Conservation (phyloP, 2,888 invertebrate species). For the Alviniconcha strummeri region DNA sequence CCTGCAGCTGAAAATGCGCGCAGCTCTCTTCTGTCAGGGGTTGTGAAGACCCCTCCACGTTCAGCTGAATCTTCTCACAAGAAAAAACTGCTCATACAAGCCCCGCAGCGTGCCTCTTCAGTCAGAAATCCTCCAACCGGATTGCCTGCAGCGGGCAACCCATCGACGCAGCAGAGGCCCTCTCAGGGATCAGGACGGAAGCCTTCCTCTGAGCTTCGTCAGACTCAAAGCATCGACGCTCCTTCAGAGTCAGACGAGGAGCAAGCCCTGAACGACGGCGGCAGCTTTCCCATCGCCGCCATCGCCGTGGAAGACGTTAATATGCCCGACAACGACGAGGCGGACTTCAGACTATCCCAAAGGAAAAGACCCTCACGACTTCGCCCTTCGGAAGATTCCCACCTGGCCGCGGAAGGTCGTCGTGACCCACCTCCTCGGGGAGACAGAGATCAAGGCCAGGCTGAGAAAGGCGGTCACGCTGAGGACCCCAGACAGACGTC, state of each 20-base stretch:
- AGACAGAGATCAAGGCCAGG: not conserved
- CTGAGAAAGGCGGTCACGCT: too few species aligned
- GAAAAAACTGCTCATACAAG: too few species aligned
- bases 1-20: too few species aligned
- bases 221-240: not conserved
- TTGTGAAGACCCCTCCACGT: too few species aligned
- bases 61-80: too few species aligned
- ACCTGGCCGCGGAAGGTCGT: not conserved
- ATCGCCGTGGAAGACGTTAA: not conserved
- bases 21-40: too few species aligned
- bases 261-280: not conserved
- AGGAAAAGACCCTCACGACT: not conserved
- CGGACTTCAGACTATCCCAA: not conserved
- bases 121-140: too few species aligned
- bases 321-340: constrained; percentile 6
- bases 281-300: not conserved
- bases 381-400: not conserved
- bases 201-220: not conserved
- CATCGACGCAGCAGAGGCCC: not conserved
- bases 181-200: not conserved
- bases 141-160: not conserved
- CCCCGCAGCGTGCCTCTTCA: too few species aligned
- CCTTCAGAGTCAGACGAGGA: not conserved
- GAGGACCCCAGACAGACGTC: not conserved
- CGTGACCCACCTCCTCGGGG: not conserved